Evolutionary conservation across 2,113 vertebrate genomes (phyloP).

Genomic region (Merops nubicus): DNA sequence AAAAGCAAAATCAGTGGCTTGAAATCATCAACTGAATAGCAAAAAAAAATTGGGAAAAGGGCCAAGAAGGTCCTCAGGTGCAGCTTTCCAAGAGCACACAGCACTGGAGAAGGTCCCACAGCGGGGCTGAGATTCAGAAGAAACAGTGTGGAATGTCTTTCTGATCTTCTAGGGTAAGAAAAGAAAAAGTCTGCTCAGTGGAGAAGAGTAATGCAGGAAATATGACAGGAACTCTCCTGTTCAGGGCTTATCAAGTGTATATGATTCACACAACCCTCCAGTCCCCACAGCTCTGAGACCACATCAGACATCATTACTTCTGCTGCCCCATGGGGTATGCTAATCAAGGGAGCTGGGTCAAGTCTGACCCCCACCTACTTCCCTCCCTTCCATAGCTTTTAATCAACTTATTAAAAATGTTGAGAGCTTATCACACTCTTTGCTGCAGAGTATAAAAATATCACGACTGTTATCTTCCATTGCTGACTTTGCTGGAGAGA

Average conservation of each 20-base stretch:
- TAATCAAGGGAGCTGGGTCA: constrained; percentile 22
- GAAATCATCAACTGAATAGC: not conserved
- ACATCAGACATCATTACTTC: not conserved
- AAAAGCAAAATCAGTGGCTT: not conserved
- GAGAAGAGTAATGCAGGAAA: not conserved
- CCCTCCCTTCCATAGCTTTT: not conserved
- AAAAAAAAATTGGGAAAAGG: not conserved
- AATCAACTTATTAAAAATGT: not conserved
- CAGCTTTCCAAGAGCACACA: not conserved
- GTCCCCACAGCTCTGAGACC: not conserved
- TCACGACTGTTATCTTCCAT: not conserved
- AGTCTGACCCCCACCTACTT: not conserved
- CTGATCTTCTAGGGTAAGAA: not conserved
- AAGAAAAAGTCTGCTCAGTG: not conserved
- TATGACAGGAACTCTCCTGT: not conserved
- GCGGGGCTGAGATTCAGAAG: not conserved
- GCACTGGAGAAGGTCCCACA: not conserved
- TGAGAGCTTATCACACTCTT: not conserved
- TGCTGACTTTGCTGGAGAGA: not conserved
- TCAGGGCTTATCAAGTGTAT: not conserved
- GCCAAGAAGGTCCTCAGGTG: not conserved
- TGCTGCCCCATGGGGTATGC: not conserved
- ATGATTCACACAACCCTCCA: not conserved
- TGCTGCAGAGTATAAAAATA: not conserved
- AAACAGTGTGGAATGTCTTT: not conserved